Conservation (phyloP, 2,113 vertebrate genomes). For the Sphyrna mokarran region DNA sequence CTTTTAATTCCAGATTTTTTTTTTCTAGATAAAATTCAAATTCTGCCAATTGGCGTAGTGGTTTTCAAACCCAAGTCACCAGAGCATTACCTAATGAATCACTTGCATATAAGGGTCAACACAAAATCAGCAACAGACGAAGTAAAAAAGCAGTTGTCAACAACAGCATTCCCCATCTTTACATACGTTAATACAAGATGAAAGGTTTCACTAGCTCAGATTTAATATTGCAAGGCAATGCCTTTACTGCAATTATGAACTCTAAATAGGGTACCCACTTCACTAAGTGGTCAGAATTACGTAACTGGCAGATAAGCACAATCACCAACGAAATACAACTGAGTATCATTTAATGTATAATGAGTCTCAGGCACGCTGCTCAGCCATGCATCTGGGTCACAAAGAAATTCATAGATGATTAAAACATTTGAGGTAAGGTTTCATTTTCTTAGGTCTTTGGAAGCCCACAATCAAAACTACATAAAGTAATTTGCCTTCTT, state of each 20-base stretch:
- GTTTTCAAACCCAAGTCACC: too few species aligned
- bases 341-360: not conserved
- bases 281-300: not conserved
- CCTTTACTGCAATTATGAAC: not conserved
- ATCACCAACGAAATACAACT: not conserved
- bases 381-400: not conserved
- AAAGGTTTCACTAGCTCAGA: not conserved
- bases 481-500: not conserved
- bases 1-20: too few species aligned
- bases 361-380: not conserved
- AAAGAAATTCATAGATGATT: not conserved
- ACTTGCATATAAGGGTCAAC: not conserved
- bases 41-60: too few species aligned
- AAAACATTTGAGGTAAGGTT: not conserved
- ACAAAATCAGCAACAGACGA: not conserved
- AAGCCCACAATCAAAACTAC: not conserved
- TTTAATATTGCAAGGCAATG: not conserved
- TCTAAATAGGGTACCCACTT: constrained; percentile 3
- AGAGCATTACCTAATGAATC: not conserved
- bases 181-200: constrained; percentile 20
- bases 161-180: not conserved
- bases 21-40: too few species aligned
- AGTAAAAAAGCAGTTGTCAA: not conserved
- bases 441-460: not conserved
- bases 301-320: not conserved